These are phyloP conservation scores for Agrilus planipennis DNA, from an alignment of 1,140 invertebrate species.

Conservation along the genomic window DNA sequence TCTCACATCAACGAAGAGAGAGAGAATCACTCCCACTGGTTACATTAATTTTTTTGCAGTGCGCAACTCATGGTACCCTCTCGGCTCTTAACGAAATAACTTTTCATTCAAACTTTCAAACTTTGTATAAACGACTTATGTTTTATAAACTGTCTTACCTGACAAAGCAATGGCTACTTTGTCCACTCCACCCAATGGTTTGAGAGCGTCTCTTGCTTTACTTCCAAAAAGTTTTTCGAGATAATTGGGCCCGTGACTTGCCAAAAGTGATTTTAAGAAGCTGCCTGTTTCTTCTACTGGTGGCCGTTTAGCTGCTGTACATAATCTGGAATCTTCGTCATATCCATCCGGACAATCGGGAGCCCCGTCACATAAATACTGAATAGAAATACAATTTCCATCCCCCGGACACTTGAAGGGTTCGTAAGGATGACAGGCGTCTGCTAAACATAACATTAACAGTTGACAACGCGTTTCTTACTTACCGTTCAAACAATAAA, in stretches of 20 bases:
- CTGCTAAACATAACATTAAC: no score
- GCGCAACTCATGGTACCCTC: no score
- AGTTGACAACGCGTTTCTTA: no score
- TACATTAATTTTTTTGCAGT: no score
- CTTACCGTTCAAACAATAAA: no score
- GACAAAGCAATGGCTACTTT: conserved; percentile 89
- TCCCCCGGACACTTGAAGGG: conserved; percentile 93
- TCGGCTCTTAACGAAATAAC: no score
- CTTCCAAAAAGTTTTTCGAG: conserved; percentile 89
- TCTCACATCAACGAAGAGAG: no score
- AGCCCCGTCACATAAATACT: conserved; percentile 88
- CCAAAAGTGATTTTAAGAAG: conserved; percentile 82
- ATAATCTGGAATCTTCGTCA: conserved; percentile 77
- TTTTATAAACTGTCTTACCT: conserved; percentile 43
- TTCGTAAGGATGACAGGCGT: conserved; percentile 75
- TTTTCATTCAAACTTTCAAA: no score
- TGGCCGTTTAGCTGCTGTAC: conserved; percentile 91
- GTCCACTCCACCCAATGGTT: conserved; percentile 82
- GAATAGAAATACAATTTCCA: conserved; percentile 85
- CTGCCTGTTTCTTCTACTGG: conserved; percentile 92
- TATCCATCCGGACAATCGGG: conserved; percentile 90
- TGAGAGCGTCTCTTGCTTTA: conserved; percentile 82
- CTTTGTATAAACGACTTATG: no score
- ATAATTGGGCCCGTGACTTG: conserved; percentile 92
- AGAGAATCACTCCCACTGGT: no score